A percentile compares a stretch with the other conserved stretches of the same genome.
Conservation (phyloP, 2,113 vertebrate species). For the Pseudorhombus dupliciocellatus region DNA sequence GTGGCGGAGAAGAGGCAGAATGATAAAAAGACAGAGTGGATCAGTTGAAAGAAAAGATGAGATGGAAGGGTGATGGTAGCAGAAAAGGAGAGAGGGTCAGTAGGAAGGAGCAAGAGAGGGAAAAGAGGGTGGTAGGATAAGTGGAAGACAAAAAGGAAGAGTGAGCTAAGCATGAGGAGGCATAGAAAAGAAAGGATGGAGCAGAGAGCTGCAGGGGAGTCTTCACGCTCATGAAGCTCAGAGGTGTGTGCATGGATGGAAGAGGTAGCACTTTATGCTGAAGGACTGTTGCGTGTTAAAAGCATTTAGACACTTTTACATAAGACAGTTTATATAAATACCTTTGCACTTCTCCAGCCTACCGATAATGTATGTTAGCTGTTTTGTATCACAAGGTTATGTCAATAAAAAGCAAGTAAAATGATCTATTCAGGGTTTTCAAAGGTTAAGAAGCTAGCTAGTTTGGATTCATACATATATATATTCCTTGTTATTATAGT, state of each 20-base stretch:
- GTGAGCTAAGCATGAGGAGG: slow-evolving; percentile 14
- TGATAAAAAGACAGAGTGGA: slow-evolving; percentile 45
- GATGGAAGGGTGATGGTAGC: slow-evolving; percentile 17
- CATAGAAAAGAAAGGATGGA: not conserved
- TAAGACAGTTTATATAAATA: slow-evolving; percentile 21
- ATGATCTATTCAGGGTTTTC: slow-evolving; percentile 1
- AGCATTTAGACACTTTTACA: slow-evolving; percentile 9
- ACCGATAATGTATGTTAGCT: not conserved
- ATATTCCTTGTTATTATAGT: too few species aligned
- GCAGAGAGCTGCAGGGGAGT: slow-evolving; percentile 19
- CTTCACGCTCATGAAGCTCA: slow-evolving; percentile 31
- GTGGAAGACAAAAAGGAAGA: not conserved
- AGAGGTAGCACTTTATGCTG: slow-evolving; percentile 10
- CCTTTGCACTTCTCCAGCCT: slow-evolving; percentile 6
- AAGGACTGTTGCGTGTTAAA: slow-evolving; percentile 37
- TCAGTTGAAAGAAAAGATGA: slow-evolving; percentile 43
- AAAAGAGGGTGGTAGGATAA: slow-evolving; percentile 7
- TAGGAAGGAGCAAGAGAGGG: slow-evolving; percentile 19
- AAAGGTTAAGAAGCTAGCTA: not conserved
- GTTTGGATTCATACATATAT: too few species aligned
- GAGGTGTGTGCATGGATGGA: slow-evolving; percentile 20
- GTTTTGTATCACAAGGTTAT: slow-evolving; percentile 1
- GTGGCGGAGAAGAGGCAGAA: slow-evolving; percentile 59
- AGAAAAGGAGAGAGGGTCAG: slow-evolving; percentile 32
- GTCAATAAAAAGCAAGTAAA: slow-evolving; percentile 9